Conservation (phyloP, 2,113 vertebrate genomes). For the Notiomystis cincta region DNA sequence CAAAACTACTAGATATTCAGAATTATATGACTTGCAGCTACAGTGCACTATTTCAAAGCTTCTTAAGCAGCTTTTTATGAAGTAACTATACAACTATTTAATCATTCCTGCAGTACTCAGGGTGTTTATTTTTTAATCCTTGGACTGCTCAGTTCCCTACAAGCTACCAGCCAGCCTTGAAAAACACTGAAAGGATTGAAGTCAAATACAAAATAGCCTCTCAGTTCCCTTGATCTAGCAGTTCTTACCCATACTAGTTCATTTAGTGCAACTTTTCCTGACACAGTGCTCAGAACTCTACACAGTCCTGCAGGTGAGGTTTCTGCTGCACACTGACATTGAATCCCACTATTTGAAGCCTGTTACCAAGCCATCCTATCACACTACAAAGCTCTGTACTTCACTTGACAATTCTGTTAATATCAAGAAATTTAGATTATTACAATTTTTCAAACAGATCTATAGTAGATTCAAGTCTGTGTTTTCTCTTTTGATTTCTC, state of each 20-base stretch:
- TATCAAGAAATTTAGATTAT: not conserved
- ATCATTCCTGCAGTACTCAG: not conserved
- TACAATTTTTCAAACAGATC: not conserved
- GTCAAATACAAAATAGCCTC: not conserved
- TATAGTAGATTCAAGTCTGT: not conserved
- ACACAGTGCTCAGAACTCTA: not conserved
- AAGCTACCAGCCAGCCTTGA: not conserved
- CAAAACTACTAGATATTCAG: not conserved
- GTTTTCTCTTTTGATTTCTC: not conserved
- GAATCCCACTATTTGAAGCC: not conserved
- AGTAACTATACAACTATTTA: not conserved
- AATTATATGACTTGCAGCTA: not conserved
- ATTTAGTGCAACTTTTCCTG: not conserved
- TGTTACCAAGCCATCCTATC: not conserved
- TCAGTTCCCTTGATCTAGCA: not conserved
- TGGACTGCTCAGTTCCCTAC: not conserved
- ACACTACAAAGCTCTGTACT: not conserved
- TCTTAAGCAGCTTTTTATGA: not conserved
- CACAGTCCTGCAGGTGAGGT: not conserved
- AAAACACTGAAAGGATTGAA: not conserved
- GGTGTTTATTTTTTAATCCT: not conserved
- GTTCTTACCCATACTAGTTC: not conserved
- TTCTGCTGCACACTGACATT: not conserved
- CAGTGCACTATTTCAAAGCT: not conserved
- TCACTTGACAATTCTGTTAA: not conserved